Evolutionary conservation across 2,113 vertebrate species (phyloP).

Genomic region (Silurus asotus): DNA sequence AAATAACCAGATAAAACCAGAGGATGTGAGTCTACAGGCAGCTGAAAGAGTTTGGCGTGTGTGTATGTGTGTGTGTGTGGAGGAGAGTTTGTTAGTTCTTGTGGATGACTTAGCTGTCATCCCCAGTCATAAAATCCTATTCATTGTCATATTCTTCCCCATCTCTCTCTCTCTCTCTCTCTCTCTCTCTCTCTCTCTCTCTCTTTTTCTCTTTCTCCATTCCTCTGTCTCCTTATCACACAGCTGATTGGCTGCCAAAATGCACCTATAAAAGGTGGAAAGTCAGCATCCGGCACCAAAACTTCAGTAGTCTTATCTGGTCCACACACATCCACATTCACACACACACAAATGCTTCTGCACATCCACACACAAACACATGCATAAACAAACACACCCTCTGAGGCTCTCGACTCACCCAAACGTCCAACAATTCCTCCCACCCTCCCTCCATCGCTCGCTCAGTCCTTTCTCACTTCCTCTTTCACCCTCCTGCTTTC

Average conservation of each 20-base stretch:
- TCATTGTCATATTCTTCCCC: conserved; percentile 83
- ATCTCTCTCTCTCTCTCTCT: conserved; percentile 61
- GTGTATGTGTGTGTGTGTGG: conserved; percentile 42
- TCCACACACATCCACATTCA: conserved; percentile 83
- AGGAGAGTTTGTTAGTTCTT: conserved; percentile 76
- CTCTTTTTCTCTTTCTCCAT: conserved; percentile 61
- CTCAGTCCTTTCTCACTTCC: conserved; percentile 43
- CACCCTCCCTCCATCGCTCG: conserved; percentile 35
- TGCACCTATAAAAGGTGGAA: conserved; percentile 83
- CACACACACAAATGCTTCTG: conserved; percentile 81
- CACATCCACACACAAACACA: conserved; percentile 77
- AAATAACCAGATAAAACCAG: conserved; percentile 41
- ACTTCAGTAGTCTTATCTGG: conserved; percentile 93
- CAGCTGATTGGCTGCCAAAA: conserved; percentile 87
- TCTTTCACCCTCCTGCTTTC: conserved; percentile 73
- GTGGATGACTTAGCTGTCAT: conserved; percentile 84
- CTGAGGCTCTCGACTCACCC: conserved; percentile 83
- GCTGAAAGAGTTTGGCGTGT: conserved; percentile 67
- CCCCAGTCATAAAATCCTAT: conserved; percentile 80
- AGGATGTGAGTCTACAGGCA: conserved; percentile 30
- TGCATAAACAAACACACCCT: conserved; percentile 88
- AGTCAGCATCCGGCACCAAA: conserved; percentile 86
- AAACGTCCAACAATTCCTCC: conserved; percentile 78
- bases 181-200: conserved; percentile 70
- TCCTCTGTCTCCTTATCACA: conserved; percentile 58